Conservation (phyloP, 2,888 invertebrate genomes). For the Drosophila anceps region DNA sequence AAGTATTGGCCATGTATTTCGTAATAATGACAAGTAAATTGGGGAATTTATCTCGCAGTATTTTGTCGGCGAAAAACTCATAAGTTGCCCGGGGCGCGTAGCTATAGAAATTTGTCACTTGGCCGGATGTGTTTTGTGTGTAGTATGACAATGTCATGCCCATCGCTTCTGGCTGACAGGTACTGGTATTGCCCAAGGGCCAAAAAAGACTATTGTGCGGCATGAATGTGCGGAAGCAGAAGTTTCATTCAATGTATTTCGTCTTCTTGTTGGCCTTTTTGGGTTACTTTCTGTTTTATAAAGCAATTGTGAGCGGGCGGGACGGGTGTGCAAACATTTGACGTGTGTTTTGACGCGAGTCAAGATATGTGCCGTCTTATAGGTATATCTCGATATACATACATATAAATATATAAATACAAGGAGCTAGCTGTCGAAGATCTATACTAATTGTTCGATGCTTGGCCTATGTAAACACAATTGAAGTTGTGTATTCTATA, state of each 20-base stretch:
- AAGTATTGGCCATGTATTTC: slow-evolving; percentile 50
- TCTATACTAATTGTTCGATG: slow-evolving; percentile 61
- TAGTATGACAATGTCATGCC: slow-evolving; percentile 71
- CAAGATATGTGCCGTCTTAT: slow-evolving; percentile 46
- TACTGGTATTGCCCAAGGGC: slow-evolving; percentile 58
- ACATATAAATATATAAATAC: slow-evolving; percentile 7
- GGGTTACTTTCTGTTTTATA: slow-evolving; percentile 13
- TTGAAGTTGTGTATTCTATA: slow-evolving; percentile 60
- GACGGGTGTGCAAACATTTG: slow-evolving; percentile 82
- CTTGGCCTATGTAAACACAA: slow-evolving; percentile 70
- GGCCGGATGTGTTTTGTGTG: slow-evolving; percentile 79
- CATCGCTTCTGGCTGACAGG: slow-evolving; percentile 62
- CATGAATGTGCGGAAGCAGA: slow-evolving; percentile 70
- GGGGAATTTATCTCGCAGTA: slow-evolving; percentile 57
- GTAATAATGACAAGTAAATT: slow-evolving; percentile 69
- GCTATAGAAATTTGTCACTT: slow-evolving; percentile 67
- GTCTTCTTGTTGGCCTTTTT: slow-evolving; percentile 39
- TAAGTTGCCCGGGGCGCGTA: slow-evolving; percentile 49
- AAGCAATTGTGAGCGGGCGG: slow-evolving; percentile 24
- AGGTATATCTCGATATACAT: not conserved
- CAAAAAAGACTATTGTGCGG: slow-evolving; percentile 53
- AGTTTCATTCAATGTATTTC: slow-evolving; percentile 51
- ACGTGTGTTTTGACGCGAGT: slow-evolving; percentile 83
- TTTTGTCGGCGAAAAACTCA: slow-evolving; percentile 56
- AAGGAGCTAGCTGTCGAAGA: slow-evolving; percentile 44